Evolutionary conservation across 2,797 vertebrate genomes (phyloP), one percentile per base, ranked within the genome.

Genomic region (Chelonia mydas): DNA sequence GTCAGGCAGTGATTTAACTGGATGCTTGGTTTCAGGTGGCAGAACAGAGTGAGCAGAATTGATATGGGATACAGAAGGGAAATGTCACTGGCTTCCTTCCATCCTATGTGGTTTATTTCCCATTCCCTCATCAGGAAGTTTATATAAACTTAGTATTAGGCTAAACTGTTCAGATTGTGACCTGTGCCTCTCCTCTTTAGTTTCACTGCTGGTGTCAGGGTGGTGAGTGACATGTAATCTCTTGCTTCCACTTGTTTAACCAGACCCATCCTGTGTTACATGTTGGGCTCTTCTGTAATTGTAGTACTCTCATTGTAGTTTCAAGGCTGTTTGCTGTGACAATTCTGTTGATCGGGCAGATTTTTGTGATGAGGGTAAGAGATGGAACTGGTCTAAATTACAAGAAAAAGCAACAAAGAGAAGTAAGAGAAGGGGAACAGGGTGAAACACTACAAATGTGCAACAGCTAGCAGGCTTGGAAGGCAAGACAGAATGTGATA

Each of bases 51-150:
- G 91, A 95, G 89, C 77, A 92, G 88, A 76, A 89, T 82, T 94
- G 90, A 61, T 89, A 91, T 7, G 50, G 88, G 86, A 77, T 87
- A 92, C 91, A 88, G 83, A 80, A 95, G 97, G 97, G 97, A 98
- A 98, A 93, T 94, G 76, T 16, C 84, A 91, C 88, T 81, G 65
- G 84, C 93, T 98, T 98, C 96, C 96, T 91, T 95, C 97, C 83
- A 94, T 97, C 97, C 95, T 97, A 12, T 93, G 57, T 54, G 72
- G 87, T 95, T 93, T 83, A 91, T 90, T 97, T 96, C 94, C 94
- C 90, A 96, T 98, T 98, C 95, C 85, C 88, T 97, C 93, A 68
- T 89, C 88, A 96, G 96, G 97, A 97, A 97, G 90, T 95, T 94
- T 91, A 41, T 37, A 92, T 93, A 96, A 96, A 96, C 25, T 84